These are phyloP conservation scores for Baronia brevicornis DNA, from an alignment of 2,888 invertebrate genomes.

Conservation along the genomic window DNA sequence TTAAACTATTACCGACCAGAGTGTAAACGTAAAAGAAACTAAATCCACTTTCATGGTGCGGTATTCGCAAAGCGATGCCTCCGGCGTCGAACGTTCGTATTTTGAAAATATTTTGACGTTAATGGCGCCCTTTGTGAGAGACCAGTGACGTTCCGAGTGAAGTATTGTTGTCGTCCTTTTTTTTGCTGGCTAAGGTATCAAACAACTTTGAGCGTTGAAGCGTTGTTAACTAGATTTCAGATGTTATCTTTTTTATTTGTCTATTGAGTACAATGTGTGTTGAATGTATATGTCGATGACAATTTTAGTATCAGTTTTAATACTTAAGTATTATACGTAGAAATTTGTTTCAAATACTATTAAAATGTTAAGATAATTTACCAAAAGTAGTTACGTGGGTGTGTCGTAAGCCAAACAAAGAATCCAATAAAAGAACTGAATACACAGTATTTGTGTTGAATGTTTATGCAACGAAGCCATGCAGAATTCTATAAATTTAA, in stretches of 20 bases:
- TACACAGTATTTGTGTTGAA: too few relatives aligned
- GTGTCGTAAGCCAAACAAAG: too few relatives aligned
- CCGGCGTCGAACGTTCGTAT: slow-evolving; percentile 54
- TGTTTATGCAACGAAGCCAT: too few relatives aligned
- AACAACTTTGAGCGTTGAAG: slow-evolving; percentile 17
- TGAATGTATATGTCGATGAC: too few relatives aligned
- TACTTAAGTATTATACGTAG: too few relatives aligned
- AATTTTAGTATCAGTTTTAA: too few relatives aligned
- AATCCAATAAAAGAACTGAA: too few relatives aligned
- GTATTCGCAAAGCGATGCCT: slow-evolving; percentile 49
- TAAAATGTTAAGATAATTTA: too few relatives aligned
- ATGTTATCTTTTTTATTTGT: slow-evolving; percentile 9
- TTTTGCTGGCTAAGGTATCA: slow-evolving; percentile 29
- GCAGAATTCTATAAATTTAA: too few relatives aligned
- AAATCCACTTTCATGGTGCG: slow-evolving; percentile 27
- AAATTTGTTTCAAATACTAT: too few relatives aligned
- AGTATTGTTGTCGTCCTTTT: slow-evolving; percentile 34
- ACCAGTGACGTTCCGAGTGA: slow-evolving; percentile 40
- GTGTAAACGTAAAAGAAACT: slow-evolving; percentile 18
- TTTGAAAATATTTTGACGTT: slow-evolving; percentile 75
- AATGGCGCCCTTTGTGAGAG: slow-evolving; percentile 55
- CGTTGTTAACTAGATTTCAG: slow-evolving; percentile 15
- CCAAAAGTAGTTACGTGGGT: too few relatives aligned
- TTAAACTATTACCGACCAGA: neutral
- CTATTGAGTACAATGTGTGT: too few relatives aligned